Conservation (phyloP, 1,140 invertebrate species). For the Matsumurasca onukii region DNA sequence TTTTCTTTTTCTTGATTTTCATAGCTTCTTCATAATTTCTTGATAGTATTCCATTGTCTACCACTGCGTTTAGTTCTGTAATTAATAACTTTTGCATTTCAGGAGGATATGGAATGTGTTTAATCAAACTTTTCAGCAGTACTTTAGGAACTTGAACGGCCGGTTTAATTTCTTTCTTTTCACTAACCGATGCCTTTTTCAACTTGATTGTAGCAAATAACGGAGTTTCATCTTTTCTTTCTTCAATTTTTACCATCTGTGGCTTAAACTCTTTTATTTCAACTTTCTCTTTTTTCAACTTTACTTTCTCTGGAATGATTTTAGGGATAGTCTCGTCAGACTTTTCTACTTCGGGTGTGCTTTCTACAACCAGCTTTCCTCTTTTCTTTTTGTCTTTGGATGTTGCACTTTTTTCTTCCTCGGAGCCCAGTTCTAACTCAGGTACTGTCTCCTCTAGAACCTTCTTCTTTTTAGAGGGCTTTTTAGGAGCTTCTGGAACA, state of each 20-base stretch:
- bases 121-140: constrained; percentile 64
- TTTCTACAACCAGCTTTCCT: constrained; percentile 25
- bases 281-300: constrained; percentile 37
- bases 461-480: background rate
- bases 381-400: constrained; percentile 30
- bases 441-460: constrained; percentile 30
- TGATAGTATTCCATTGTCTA: constrained; percentile 46
- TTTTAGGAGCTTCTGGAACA: background rate
- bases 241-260: constrained; percentile 38
- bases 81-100: constrained; percentile 38
- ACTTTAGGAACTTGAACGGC: constrained; percentile 62
- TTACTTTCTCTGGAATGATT: constrained; percentile 38
- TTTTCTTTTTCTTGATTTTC: constrained; percentile 45
- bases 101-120: constrained; percentile 49
- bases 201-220: constrained; percentile 63
- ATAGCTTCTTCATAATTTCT: constrained; percentile 47
- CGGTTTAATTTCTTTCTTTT: constrained; percentile 54
- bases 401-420: constrained; percentile 29
- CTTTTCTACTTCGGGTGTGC: constrained; percentile 34
- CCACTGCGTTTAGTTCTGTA: constrained; percentile 38
- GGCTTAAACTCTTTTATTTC: constrained; percentile 42
- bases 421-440: constrained; percentile 12
- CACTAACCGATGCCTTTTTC: constrained; percentile 55
- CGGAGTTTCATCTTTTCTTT: constrained; percentile 48
- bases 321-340: constrained; percentile 27